Evolutionary conservation across 2,888 invertebrate genomes (phyloP), one percentile per base, ranked within the genome.

Genomic region (Siphlonurus alternatus): DNA sequence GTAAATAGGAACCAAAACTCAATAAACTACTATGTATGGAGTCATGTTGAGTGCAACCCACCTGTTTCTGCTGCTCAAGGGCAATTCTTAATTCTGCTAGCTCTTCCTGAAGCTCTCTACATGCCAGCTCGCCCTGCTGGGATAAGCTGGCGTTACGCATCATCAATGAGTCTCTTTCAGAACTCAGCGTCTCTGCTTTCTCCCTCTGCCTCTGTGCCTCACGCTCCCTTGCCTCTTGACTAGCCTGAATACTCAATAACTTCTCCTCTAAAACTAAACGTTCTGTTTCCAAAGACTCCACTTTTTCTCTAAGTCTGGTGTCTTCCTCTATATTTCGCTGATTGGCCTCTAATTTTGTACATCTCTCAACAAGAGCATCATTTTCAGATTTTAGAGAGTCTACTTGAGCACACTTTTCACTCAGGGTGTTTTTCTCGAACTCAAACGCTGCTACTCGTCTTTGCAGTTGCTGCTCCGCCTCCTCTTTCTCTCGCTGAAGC

Each of bases 71-170:
- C 15, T 10, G 38, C 5, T 38, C 38, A 10, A 38, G 15, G 5
- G 38, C 38, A 10, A 10, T 5, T n/a, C 20, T 56, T 5, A 56
- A n/a, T n/a, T 56, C 56, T 7, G n/a, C n/a, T 20, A 56, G 7
- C 20, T 56, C 56, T 22, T 56, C 56, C 22, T 56, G 56, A 10
- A 56, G 56, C n/a, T 56, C 56, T 56, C 56, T 56, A 56, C 56
- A 56, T 1, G 86, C 81, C 71, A 89, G 79, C 74, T 90, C 89
- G 70, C 88, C 82, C 67, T 85, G 85, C 73, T 90, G 90, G 0
- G 89, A 89, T 70, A 90, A 85, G 76, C 89, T 87, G 1, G 90
- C 90, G 73, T 89, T 91, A 61, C 89, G 80, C 64, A 91, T 73
- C 62, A 89, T 74, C 0, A 86, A 86, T 1, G 85, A 83, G 23